Conservation (phyloP, 2,888 invertebrate species). For the Trichacis sp. region DNA sequence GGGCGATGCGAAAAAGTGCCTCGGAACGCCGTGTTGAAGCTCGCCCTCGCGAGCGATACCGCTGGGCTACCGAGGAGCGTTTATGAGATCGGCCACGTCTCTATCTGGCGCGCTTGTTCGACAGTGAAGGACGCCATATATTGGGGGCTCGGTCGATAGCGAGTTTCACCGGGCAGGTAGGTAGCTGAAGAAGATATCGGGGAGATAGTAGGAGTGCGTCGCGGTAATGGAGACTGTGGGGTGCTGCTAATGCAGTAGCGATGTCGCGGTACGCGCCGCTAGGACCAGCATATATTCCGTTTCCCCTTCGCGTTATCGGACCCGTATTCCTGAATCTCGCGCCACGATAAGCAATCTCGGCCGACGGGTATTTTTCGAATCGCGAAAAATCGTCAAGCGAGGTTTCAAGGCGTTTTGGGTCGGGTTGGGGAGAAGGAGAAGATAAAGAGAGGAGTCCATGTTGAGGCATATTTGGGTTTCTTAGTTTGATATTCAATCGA, state of each 20-base stretch:
- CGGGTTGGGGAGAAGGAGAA: too few species aligned
- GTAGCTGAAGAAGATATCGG: conserved; percentile 61
- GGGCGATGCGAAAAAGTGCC: conserved; percentile 7
- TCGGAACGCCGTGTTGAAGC: conserved; percentile 5
- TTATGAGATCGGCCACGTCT: conserved; percentile 63
- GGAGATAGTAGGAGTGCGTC: conserved; percentile 58
- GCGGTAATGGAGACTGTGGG: conserved; percentile 67
- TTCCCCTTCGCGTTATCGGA: conserved; percentile 39
- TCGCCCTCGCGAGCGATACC: conserved; percentile 13
- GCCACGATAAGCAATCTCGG: conserved; percentile 30
- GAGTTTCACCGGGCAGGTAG: conserved; percentile 51
- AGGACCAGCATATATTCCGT: conserved; percentile 51
- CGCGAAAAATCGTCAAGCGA: too few species aligned
- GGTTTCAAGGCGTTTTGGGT: too few species aligned
- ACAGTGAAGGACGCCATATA: conserved; percentile 58
- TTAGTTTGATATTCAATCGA: too few species aligned
- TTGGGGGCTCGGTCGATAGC: conserved; percentile 58
- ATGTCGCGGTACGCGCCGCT: conserved; percentile 58
- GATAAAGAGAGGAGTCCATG: too few species aligned
- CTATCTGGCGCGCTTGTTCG: conserved; percentile 56
- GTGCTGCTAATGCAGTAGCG: conserved; percentile 70
- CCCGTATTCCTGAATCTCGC: conserved; percentile 34
- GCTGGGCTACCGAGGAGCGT: conserved; percentile 28
- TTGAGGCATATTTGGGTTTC: too few species aligned
- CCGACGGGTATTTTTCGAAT: conserved; percentile 4